These are phyloP conservation scores for Tichodroma muraria DNA, from an alignment of 2,113 vertebrate species.

Conservation along the genomic window DNA sequence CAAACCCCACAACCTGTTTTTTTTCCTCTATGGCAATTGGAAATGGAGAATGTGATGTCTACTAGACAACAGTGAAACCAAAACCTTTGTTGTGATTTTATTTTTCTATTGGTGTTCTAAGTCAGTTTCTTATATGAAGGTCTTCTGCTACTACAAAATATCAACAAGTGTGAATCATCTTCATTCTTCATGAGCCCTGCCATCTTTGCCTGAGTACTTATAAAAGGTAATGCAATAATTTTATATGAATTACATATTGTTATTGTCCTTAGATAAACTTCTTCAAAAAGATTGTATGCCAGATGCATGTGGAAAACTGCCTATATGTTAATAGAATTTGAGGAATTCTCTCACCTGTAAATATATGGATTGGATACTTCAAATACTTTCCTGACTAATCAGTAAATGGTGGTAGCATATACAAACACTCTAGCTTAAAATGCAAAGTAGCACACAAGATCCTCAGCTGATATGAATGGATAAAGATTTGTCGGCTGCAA, in stretches of 20 bases:
- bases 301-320: background rate
- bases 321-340: background rate
- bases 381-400: background rate
- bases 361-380: background rate
- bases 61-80: background rate
- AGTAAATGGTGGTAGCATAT: background rate
- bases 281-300: background rate
- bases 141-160: background rate
- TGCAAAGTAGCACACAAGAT: background rate
- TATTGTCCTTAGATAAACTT: background rate
- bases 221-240: background rate
- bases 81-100: background rate
- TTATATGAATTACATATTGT: background rate
- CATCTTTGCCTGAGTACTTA: background rate
- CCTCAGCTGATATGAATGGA: background rate
- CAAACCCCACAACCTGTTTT: too few species aligned
- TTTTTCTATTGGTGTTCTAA: background rate
- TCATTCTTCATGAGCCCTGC: background rate
- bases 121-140: background rate
- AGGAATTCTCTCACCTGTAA: background rate
- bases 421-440: background rate
- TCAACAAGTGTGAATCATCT: background rate
- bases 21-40: background rate
- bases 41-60: background rate
- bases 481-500: background rate